Percentiles rank a stretch among this genome's conserved stretches.
Evolutionary conservation across 2,888 invertebrate species (phyloP).

Genomic region (Tenthredo mesomela): DNA sequence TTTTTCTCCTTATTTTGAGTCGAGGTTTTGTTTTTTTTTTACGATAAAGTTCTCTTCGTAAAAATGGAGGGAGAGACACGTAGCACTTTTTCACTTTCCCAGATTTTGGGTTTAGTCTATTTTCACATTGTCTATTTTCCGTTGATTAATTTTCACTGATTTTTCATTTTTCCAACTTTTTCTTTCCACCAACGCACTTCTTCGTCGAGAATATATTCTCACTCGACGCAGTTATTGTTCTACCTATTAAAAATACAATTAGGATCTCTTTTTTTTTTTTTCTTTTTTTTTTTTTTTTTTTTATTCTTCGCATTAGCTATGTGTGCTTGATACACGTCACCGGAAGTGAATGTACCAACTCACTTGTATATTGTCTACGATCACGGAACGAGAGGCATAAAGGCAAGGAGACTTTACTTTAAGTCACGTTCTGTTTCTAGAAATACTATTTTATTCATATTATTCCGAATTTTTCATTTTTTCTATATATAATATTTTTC

Average conservation of each 20-base stretch:
- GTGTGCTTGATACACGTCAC: not conserved
- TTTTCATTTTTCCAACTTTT: not conserved
- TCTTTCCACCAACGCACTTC: not conserved
- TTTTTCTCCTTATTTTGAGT: too few species aligned
- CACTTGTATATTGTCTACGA: conserved; percentile 24
- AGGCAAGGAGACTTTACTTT: not conserved
- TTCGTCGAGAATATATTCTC: not conserved
- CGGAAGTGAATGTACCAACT: conserved; percentile 35
- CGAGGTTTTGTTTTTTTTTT: too few species aligned
- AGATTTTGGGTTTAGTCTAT: not conserved
- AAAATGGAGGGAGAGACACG: not conserved
- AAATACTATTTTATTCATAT: not conserved
- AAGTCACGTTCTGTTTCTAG: conserved; percentile 32
- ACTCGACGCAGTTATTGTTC: not conserved
- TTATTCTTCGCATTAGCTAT: not conserved
- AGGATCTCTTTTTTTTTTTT: not conserved
- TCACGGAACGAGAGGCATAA: conserved; percentile 25
- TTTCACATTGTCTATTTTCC: not conserved
- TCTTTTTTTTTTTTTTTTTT: not conserved
- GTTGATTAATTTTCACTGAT: not conserved
- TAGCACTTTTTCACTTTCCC: not conserved
- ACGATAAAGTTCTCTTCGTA: not conserved
- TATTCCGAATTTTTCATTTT: not conserved
- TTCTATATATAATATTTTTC: not conserved
- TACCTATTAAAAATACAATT: conserved; percentile 13